A percentile compares a stretch with the other conserved stretches of the same genome.
phyloP scores from a whole-genome alignment of 2,113 vertebrate genomes.

The Corythornis vintsioides region DNA sequence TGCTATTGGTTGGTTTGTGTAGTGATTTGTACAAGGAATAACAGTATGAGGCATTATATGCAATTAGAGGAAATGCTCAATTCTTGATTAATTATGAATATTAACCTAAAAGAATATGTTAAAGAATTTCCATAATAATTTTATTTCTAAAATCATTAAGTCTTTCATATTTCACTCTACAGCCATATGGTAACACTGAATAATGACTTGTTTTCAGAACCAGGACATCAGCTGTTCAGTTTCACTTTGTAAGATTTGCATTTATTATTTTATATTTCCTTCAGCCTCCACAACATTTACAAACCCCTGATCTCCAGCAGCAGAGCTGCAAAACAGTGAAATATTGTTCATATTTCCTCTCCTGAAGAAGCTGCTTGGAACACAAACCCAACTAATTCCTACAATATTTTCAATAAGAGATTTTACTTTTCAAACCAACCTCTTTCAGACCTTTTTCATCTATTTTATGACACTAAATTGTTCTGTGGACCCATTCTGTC shows the following conservation, averaged over 20 bases:
- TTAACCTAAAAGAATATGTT: neutral
- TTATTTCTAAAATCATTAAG: neutral
- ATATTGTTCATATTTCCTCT: neutral
- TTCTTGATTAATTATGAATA: neutral
- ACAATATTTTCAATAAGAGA: conserved; percentile 9
- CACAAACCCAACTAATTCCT: conserved; percentile 24
- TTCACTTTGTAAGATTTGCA: neutral
- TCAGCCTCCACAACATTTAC: neutral
- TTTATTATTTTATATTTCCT: neutral
- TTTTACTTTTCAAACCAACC: conserved; percentile 21
- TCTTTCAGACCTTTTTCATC: neutral
- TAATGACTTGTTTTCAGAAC: neutral
- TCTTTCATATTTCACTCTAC: neutral
- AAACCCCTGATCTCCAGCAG: neutral
- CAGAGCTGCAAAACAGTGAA: neutral
- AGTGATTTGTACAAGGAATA: neutral
- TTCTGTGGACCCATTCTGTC: neutral
- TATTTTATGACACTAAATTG: neutral
- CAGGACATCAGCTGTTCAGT: neutral
- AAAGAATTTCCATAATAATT: neutral
- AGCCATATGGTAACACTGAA: neutral
- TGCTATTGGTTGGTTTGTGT: neutral
- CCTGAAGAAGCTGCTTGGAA: neutral
- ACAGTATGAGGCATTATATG: neutral
- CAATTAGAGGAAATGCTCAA: neutral